phyloP scores from a whole-genome alignment of 1,140 invertebrate genomes.

The Hylaeus anthracinus region DNA sequence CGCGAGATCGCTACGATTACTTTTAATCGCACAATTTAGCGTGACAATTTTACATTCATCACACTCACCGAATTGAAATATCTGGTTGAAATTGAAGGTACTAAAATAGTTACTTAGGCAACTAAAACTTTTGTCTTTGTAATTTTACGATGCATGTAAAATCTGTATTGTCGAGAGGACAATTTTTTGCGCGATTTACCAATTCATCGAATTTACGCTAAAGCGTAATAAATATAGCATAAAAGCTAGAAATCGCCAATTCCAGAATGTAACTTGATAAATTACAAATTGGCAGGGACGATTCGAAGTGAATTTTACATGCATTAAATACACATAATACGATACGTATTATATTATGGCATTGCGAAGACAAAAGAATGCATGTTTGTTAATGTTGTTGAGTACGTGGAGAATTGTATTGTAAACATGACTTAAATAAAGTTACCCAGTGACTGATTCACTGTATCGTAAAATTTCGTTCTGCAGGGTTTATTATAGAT shows the following conservation, averaged over 20 bases:
- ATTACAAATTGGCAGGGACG: constrained; percentile 11
- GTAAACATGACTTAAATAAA: constrained; percentile 76
- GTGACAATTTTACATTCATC: constrained; percentile 45
- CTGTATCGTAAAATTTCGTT: neutral
- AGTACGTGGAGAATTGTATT: constrained; percentile 68
- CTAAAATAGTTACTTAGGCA: constrained; percentile 57
- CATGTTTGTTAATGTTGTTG: constrained; percentile 66
- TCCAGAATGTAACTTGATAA: neutral
- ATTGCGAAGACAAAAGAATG: constrained; percentile 66
- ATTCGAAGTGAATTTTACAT: constrained; percentile 64
- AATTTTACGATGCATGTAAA: constrained; percentile 43
- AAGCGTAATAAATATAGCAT: neutral
- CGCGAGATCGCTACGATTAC: constrained; percentile 34
- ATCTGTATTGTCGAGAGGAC: neutral
- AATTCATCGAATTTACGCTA: constrained; percentile 2
- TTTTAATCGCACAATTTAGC: constrained; percentile 44
- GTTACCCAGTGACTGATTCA: constrained; percentile 68
- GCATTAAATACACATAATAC: constrained; percentile 61
- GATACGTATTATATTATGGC: constrained; percentile 57
- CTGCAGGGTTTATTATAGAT: too few relatives aligned
- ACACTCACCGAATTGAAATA: constrained; percentile 52
- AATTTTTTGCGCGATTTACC: neutral
- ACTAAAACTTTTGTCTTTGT: constrained; percentile 46
- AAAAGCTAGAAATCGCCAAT: neutral
- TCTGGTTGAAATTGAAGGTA: constrained; percentile 57